Evolutionary conservation across 1,140 invertebrate genomes (phyloP).

Genomic region (Psix sp.): DNA sequence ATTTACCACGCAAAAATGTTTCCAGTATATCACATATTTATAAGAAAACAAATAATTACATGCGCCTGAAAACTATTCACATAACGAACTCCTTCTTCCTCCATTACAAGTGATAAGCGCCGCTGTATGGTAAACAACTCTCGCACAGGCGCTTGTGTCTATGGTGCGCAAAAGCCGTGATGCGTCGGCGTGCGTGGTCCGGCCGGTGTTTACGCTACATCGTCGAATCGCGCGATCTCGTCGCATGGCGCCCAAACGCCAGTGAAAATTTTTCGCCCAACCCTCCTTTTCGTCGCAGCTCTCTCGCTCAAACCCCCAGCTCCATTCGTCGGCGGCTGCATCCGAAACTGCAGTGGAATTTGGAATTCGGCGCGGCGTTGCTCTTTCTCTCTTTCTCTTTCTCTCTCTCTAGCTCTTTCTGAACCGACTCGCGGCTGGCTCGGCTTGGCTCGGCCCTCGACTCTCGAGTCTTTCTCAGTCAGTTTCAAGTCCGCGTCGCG

Average conservation of each 20-base stretch:
- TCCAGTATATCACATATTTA: no score
- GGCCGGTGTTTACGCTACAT: conserved; percentile 11
- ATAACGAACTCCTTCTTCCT: no score
- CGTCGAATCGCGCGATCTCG: no score
- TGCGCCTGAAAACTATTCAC: no score
- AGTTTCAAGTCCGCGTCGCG: conserved; percentile 47
- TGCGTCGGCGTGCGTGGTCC: conserved; percentile 29
- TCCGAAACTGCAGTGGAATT: conserved; percentile 46
- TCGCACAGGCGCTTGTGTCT: conserved; percentile 8
- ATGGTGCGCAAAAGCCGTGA: neutral
- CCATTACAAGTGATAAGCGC: no score
- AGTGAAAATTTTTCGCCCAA: neutral
- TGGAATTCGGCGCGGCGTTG: conserved; percentile 46
- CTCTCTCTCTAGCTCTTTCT: no score
- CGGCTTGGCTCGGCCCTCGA: conserved; percentile 19
- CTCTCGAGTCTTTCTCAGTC: no score
- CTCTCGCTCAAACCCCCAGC: neutral
- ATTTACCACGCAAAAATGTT: no score
- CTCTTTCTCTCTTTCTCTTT: neutral
- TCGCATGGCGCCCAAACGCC: neutral
- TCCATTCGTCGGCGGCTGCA: conserved; percentile 4
- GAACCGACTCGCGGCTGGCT: conserved; percentile 24
- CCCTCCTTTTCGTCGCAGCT: neutral
- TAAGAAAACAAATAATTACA: no score
- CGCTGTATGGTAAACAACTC: no score